phyloP scores from a whole-genome alignment of 1,140 invertebrate species.

The Eriosoma lanigerum region DNA sequence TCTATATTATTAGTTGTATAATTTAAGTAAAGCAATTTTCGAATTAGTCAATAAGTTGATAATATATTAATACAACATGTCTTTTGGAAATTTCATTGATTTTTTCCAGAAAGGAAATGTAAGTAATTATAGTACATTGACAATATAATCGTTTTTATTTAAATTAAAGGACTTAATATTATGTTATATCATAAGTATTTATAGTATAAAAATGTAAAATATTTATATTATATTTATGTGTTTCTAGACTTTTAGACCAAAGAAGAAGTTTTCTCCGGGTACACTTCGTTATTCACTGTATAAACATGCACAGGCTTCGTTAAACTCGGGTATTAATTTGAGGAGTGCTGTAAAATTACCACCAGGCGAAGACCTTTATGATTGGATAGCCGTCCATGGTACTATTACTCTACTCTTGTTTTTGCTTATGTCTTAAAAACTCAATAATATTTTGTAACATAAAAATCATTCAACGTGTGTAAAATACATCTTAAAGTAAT shows the following conservation, averaged over 20 bases:
- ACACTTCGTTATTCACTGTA: slow-evolving; percentile 89
- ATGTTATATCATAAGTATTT: no score
- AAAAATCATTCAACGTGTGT: no score
- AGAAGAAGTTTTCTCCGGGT: slow-evolving; percentile 87
- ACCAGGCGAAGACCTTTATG: slow-evolving; percentile 82
- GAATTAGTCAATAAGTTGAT: neutral
- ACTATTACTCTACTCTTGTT: slow-evolving; percentile 50
- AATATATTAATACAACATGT: slow-evolving; percentile 15
- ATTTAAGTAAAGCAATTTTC: neutral
- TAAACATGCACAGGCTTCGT: slow-evolving; percentile 90
- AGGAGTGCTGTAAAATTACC: slow-evolving; percentile 82
- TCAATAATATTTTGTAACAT: no score
- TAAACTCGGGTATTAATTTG: slow-evolving; percentile 92
- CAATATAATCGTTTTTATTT: no score
- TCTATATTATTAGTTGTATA: neutral
- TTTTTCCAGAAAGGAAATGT: slow-evolving; percentile 83
- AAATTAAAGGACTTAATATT: no score
- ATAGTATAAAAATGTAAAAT: no score
- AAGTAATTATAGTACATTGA: slow-evolving; percentile 54
- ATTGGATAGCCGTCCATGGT: slow-evolving; percentile 97
- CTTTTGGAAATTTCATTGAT: slow-evolving; percentile 71
- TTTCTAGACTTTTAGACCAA: slow-evolving; percentile 81
- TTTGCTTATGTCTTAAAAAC: no score
- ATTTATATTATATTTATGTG: neutral
- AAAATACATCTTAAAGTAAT: no score